Base-by-base conservation (phyloP, 92 coral and sea anemone genomes). In the Isaurus tuberculatus region DNA sequence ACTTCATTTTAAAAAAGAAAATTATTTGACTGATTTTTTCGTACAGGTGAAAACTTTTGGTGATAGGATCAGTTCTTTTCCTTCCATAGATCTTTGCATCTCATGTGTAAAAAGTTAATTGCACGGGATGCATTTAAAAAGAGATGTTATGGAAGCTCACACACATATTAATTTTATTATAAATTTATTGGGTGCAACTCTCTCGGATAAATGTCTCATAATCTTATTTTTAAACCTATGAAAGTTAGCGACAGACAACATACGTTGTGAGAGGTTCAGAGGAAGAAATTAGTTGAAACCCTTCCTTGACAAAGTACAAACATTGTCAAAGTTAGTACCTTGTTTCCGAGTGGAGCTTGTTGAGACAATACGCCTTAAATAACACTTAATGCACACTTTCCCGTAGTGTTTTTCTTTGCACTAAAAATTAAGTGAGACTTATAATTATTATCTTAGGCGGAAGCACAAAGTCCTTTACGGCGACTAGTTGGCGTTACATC, bases 301-400 rank as follows among this genome's bases (percentile, higher is more conserved):
- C 15, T 32, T 25, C 31, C 2, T 30, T 77, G 44, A 11, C 57
- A 30, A 77, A 25, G 4, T 25, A 31, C 23, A 23, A 33, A 57
- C 33, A 58, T 19, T 36, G 68, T 8, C 29, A 77, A 55, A 58
- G 69, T 22, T 48, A 33, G 7, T 22, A 8, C 23, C 14, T n/a
- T 32, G 64, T 25, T 77, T 34, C 82, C 69, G 82, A 36, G 82
- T 55, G 82, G 46, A 5, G 26, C 31, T 19, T 15, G 11, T 48
- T 53, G 65, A 57, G 30, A 69, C 19, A 30, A 10, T 13, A 22
- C 1, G 11, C 44, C 4, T 44, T 1, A 5, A n/a, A 3, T n/a
- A 9, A 16, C 69, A 55, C 42, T 55, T 55, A 51, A 4, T 3
- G 8, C 68, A 20, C 5, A 30, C 49, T 74, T 51, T 74, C 25